Evolutionary conservation across 2,113 vertebrate genomes (phyloP).

Genomic region (Indicator indicator): DNA sequence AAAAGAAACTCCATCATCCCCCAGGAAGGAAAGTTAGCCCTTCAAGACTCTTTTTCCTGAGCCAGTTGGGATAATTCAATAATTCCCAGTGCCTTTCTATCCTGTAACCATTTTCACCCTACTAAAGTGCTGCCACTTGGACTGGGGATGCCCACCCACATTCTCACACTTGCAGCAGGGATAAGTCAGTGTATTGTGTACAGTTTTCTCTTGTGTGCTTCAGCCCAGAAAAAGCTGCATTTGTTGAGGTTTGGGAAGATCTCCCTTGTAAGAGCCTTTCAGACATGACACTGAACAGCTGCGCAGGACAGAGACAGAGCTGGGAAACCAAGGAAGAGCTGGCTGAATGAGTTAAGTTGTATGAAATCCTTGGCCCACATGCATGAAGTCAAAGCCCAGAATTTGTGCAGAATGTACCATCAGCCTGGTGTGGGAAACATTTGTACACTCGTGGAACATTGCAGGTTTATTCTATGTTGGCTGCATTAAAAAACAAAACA

Average conservation of each 20-base stretch:
- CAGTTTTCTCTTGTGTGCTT: not conserved
- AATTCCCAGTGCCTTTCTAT: not conserved
- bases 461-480: not conserved
- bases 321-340: not conserved
- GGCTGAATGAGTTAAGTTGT: not conserved
- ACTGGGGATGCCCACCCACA: accelerated
- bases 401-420: not conserved
- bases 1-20: not conserved
- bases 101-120: not conserved
- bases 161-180: not conserved
- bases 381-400: not conserved
- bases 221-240: not conserved
- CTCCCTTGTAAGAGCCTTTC: not conserved
- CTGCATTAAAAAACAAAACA: not conserved
- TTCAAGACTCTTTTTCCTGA: not conserved
- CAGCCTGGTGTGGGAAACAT: not conserved
- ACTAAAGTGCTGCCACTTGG: not conserved
- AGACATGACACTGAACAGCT: not conserved
- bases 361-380: not conserved
- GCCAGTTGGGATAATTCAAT: not conserved
- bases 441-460: not conserved
- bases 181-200: not conserved
- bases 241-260: not conserved
- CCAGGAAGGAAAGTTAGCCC: not conserved
- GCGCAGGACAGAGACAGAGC: not conserved